phyloP scores from a whole-genome alignment of 2,888 invertebrate genomes.

The Drosophila infuscata region DNA sequence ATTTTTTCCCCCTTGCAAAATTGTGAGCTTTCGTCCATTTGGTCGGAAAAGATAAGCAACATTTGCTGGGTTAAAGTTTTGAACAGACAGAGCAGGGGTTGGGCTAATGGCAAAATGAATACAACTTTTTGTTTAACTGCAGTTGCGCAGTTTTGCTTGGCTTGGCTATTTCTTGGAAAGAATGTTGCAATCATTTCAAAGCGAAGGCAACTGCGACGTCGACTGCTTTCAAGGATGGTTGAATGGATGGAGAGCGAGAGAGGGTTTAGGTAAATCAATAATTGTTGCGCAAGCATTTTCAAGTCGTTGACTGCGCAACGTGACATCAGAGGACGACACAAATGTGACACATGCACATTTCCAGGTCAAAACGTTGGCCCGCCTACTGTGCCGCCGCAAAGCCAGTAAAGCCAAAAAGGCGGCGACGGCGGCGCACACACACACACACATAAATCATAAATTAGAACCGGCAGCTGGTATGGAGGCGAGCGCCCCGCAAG shows the following conservation, averaged over 20 bases:
- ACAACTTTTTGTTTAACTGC: slow-evolving; percentile 57
- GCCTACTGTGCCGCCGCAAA: slow-evolving; percentile 61
- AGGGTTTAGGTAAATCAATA: slow-evolving; percentile 47
- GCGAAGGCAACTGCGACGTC: neutral
- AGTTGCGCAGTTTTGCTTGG: slow-evolving; percentile 32
- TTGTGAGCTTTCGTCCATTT: slow-evolving; percentile 51
- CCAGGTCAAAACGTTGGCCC: slow-evolving; percentile 62
- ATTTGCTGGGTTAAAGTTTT: slow-evolving; percentile 10
- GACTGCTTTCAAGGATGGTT: slow-evolving; percentile 13
- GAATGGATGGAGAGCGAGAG: neutral
- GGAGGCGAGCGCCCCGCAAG: slow-evolving; percentile 48
- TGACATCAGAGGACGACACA: slow-evolving; percentile 53
- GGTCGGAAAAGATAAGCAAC: slow-evolving; percentile 58
- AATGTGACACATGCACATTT: slow-evolving; percentile 62
- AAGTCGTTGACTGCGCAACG: slow-evolving; percentile 46
- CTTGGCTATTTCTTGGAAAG: slow-evolving; percentile 55
- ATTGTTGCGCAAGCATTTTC: slow-evolving; percentile 72
- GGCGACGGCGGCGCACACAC: slow-evolving; percentile 19
- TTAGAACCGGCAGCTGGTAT: slow-evolving; percentile 70
- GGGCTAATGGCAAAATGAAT: slow-evolving; percentile 44
- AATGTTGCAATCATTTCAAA: slow-evolving; percentile 58
- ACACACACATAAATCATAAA: slow-evolving; percentile 71
- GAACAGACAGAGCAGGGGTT: slow-evolving; percentile 1
- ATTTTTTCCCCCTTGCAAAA: slow-evolving; percentile 31
- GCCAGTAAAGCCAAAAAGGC: slow-evolving; percentile 29